Evolutionary conservation across 1,140 invertebrate species (phyloP).

Genomic region (Lepidurus arcticus): DNA sequence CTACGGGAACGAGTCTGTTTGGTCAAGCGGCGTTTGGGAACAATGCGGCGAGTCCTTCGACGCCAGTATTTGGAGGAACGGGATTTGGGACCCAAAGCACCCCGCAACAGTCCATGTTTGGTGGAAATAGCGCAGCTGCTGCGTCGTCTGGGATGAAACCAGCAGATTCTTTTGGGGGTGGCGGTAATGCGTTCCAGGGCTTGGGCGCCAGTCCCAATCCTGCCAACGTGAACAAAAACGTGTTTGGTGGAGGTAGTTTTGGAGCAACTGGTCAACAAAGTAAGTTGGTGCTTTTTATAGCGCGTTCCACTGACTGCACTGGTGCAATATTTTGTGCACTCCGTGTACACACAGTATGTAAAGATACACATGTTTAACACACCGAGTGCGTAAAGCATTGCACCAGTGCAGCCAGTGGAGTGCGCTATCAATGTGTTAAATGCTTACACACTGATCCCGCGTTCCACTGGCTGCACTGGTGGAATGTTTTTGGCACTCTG

Average conservation of each 20-base stretch:
- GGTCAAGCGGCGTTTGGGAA: conserved; percentile 20
- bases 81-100: not conserved
- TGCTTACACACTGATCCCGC: too few species aligned
- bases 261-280: conserved; percentile 16
- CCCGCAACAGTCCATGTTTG: not conserved
- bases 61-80: not conserved
- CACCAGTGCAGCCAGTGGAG: too few species aligned
- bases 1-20: not conserved
- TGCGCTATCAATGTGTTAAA: too few species aligned
- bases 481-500: too few species aligned
- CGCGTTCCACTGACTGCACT: not conserved
- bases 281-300: not conserved
- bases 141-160: not conserved
- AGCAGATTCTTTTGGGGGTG: conserved; percentile 12
- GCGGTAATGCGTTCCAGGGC: conserved; percentile 31
- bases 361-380: too few species aligned
- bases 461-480: too few species aligned
- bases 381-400: too few species aligned
- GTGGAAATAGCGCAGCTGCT: not conserved
- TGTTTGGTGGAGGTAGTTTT: conserved; percentile 35
- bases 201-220: conserved; percentile 37
- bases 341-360: not conserved
- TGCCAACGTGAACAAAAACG: conserved; percentile 37
- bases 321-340: too few species aligned
- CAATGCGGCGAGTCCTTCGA: not conserved